phyloP scores from a whole-genome alignment of 2,797 vertebrate species.

The Cichlasoma orientale region DNA sequence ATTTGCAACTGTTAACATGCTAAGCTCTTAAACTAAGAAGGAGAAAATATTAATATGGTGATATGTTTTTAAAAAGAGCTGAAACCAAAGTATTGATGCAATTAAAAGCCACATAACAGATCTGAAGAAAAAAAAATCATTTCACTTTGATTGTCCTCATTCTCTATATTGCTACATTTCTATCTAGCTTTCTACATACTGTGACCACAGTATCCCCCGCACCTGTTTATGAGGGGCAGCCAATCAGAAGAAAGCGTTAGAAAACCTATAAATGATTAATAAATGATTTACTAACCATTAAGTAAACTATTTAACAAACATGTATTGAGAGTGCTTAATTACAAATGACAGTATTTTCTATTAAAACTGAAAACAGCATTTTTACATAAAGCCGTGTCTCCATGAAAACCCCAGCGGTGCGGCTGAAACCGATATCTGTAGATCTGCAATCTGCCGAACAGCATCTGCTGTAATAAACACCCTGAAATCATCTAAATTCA shows the following conservation, averaged over 20 bases:
- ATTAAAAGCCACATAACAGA: too few species aligned
- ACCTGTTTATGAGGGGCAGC: neutral
- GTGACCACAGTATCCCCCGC: neutral
- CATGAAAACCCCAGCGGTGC: neutral
- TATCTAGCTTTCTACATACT: neutral
- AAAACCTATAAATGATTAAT: neutral
- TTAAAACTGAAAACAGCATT: neutral
- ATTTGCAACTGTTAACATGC: neutral
- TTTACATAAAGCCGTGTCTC: neutral
- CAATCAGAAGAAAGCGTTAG: neutral
- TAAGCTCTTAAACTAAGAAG: neutral
- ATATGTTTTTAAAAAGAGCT: too few species aligned
- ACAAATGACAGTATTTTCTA: neutral
- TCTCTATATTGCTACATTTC: too few species aligned
- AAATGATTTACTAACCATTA: neutral
- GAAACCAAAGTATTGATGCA: too few species aligned
- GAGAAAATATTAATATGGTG: too few species aligned
- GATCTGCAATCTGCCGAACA: constrained; percentile 8
- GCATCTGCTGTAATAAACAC: constrained; percentile 20
- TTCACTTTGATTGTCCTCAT: too few species aligned
- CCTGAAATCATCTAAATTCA: constrained; percentile 35
- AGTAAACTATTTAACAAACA: neutral
- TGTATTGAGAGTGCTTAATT: too few species aligned
- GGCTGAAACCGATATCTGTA: constrained; percentile 18
- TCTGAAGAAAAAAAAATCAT: too few species aligned